A percentile compares a stretch with the other conserved stretches of the same genome.
Conservation (phyloP, 1,140 invertebrate genomes). For the Brachionus paranguensis region DNA sequence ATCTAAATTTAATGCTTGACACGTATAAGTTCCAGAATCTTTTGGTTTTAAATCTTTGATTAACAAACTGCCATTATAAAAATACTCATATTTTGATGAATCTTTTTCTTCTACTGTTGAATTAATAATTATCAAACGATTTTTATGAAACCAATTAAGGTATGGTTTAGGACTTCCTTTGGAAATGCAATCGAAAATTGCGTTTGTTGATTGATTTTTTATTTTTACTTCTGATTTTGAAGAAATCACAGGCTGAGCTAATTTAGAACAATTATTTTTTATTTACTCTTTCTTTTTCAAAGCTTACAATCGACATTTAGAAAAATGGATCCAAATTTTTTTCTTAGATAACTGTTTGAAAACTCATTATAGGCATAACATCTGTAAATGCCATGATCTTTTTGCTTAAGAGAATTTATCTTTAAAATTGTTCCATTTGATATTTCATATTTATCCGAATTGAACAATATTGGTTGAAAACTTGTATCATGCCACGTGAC, state of each 20-base stretch:
- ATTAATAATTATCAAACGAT: not conserved
- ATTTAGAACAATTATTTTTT: not conserved
- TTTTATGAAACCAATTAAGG: not conserved
- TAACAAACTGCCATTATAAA: not conserved
- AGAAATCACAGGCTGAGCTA: not conserved
- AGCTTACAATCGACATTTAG: not conserved
- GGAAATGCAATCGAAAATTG: not conserved
- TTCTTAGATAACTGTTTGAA: slow-evolving; percentile 18
- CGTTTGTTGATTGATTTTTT: not conserved
- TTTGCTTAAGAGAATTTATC: not conserved
- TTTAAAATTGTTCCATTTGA: not conserved
- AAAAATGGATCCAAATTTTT: slow-evolving; percentile 5
- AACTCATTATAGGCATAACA: slow-evolving; percentile 4
- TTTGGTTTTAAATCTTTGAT: not conserved
- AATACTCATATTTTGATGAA: not conserved
- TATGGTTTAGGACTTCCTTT: not conserved
- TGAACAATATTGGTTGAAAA: not conserved
- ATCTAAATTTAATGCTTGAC: not conserved
- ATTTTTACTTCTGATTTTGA: not conserved
- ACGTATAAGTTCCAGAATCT: not conserved
- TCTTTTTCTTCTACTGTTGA: not conserved
- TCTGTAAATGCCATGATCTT: slow-evolving; percentile 3
- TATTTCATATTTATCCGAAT: slow-evolving; percentile 8
- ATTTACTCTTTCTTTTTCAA: not conserved
- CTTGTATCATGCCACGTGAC: not conserved